phyloP scores from a whole-genome alignment of 2,797 vertebrate genomes.

The Setipinna tenuifilis region DNA sequence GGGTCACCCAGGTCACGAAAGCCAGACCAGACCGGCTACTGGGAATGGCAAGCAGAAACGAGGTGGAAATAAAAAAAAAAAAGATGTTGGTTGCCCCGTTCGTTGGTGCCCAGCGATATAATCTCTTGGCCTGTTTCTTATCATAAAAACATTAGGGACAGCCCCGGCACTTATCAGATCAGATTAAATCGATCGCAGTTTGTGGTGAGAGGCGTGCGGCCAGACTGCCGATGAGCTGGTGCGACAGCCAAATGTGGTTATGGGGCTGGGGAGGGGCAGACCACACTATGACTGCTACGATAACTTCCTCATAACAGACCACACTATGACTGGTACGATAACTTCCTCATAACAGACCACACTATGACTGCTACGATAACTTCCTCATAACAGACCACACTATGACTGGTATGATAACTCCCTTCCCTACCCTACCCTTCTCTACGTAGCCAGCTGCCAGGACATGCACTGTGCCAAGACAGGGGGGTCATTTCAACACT shows the following conservation, averaged over 20 bases:
- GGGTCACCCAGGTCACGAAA: conserved; percentile 33
- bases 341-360: too few species aligned
- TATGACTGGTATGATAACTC: neutral
- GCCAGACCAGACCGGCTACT: neutral
- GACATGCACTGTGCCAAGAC: too few species aligned
- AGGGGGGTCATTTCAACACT: too few species aligned
- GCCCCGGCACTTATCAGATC: neutral
- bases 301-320: too few species aligned
- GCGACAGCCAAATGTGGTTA: neutral
- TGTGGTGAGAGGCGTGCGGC: neutral
- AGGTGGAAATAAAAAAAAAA: neutral
- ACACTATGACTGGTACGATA: too few species aligned
- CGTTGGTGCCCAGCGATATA: neutral
- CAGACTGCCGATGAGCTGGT: neutral
- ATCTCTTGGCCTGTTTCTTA: neutral
- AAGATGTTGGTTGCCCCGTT: neutral
- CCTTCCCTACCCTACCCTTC: too few species aligned
- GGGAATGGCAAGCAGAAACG: neutral
- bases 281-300: too few species aligned
- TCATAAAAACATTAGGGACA: neutral
- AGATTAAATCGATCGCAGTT: neutral
- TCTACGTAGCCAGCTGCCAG: too few species aligned
- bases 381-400: neutral
- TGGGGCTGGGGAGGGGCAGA: neutral
- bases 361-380: too few species aligned